A percentile compares a stretch with the other conserved stretches of the same genome.
Conservation (phyloP, 2,888 invertebrate species). For the Folsomia candida region DNA sequence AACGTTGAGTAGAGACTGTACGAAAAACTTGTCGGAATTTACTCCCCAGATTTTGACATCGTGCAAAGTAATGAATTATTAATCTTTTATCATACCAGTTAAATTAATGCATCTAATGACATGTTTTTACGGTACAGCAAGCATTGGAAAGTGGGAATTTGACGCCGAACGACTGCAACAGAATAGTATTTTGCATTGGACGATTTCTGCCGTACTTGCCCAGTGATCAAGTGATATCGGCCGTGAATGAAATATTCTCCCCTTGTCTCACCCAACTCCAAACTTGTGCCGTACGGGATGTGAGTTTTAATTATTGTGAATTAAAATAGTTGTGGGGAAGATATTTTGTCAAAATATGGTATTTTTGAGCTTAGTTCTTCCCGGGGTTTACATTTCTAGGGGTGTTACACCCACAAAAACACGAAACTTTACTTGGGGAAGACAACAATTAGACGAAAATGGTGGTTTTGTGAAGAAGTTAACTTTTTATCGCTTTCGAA, state of each 20-base stretch:
- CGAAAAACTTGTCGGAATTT: conserved; percentile 39
- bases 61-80: conserved; percentile 39
- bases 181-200: conserved; percentile 47
- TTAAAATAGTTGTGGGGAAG: too few species aligned
- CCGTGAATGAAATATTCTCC: conserved; percentile 49
- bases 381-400: too few species aligned
- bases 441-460: too few species aligned
- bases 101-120: background rate
- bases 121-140: conserved; percentile 31
- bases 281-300: conserved; percentile 39
- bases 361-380: too few species aligned
- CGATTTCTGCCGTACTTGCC: conserved; percentile 46
- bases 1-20: conserved; percentile 47
- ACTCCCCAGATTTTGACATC: conserved; percentile 46
- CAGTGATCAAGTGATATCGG: conserved; percentile 45
- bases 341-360: too few species aligned
- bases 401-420: too few species aligned
- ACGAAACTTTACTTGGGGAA: too few species aligned
- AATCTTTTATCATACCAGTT: background rate
- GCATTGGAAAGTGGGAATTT: conserved; percentile 41
- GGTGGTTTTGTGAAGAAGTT: too few species aligned
- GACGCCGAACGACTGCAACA: conserved; percentile 41
- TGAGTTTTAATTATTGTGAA: too few species aligned
- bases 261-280: conserved; percentile 45
- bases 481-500: too few species aligned